phyloP scores from a whole-genome alignment of 2,113 vertebrate genomes.

The Caranx melampygus region DNA sequence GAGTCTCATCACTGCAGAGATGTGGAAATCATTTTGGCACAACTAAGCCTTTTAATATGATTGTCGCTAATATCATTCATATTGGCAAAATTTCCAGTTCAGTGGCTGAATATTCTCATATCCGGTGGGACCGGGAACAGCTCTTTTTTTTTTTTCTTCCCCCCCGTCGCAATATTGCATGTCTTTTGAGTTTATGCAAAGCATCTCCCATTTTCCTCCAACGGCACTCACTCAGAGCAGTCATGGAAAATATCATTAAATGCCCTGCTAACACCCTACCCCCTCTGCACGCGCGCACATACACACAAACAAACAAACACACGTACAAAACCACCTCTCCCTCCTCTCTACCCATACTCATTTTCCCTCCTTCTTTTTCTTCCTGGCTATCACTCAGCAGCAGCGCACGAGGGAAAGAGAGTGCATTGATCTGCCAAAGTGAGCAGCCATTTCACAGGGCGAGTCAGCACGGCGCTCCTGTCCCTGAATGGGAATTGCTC shows the following conservation, averaged over 20 bases:
- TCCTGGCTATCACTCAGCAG: constrained; percentile 70
- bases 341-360: constrained; percentile 17
- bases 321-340: constrained; percentile 11
- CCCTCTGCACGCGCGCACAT: constrained; percentile 32
- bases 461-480: constrained; percentile 53
- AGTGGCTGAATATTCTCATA: constrained; percentile 74
- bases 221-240: constrained; percentile 66
- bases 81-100: constrained; percentile 72
- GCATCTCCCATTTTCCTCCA: constrained; percentile 67
- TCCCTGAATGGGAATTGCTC: constrained; percentile 80
- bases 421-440: constrained; percentile 79
- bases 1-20: constrained; percentile 46
- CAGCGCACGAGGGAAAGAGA: constrained; percentile 65
- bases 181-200: constrained; percentile 82
- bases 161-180: constrained; percentile 73
- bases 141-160: constrained; percentile 53
- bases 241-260: constrained; percentile 80
- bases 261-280: constrained; percentile 67
- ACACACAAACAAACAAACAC: constrained; percentile 40
- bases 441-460: constrained; percentile 76
- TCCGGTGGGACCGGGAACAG: constrained; percentile 57
- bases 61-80: constrained; percentile 74
- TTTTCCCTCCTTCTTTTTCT: constrained; percentile 42
- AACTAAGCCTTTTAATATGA: constrained; percentile 68
- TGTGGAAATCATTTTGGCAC: constrained; percentile 63